phyloP scores from a whole-genome alignment of 2,888 invertebrate species.

The Leptinotarsa rubiginosa region DNA sequence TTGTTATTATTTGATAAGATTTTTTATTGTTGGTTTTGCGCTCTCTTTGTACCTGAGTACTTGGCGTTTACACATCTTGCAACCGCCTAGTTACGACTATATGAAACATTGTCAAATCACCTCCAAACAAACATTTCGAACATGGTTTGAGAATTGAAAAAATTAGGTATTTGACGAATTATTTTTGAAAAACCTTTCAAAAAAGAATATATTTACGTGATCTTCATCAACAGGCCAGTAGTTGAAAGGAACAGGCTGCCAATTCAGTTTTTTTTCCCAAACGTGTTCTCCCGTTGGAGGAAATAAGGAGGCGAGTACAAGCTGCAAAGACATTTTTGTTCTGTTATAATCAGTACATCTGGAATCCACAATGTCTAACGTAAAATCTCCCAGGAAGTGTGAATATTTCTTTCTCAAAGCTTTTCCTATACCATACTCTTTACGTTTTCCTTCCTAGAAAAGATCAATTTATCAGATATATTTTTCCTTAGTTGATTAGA shows the following conservation, averaged over 20 bases:
- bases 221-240: slow-evolving; percentile 51
- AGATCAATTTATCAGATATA: neutral
- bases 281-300: slow-evolving; percentile 70
- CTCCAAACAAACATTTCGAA: no score
- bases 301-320: slow-evolving; percentile 77
- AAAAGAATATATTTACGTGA: slow-evolving; percentile 46
- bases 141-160: no score
- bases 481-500: neutral
- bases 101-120: no score
- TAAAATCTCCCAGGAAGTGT: slow-evolving; percentile 72
- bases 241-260: slow-evolving; percentile 58
- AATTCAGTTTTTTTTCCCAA: slow-evolving; percentile 67
- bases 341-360: slow-evolving; percentile 78
- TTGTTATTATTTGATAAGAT: no score
- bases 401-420: slow-evolving; percentile 75
- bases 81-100: no score
- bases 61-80: no score
- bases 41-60: no score
- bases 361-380: slow-evolving; percentile 70
- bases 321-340: slow-evolving; percentile 78
- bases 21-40: no score
- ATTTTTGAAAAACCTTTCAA: neutral
- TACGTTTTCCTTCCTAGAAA: slow-evolving; percentile 59
- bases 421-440: slow-evolving; percentile 71
- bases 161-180: neutral